Percentiles rank a stretch among this genome's conserved stretches.
Conservation (phyloP, 2,888 invertebrate genomes). For the Elysia crispata region DNA sequence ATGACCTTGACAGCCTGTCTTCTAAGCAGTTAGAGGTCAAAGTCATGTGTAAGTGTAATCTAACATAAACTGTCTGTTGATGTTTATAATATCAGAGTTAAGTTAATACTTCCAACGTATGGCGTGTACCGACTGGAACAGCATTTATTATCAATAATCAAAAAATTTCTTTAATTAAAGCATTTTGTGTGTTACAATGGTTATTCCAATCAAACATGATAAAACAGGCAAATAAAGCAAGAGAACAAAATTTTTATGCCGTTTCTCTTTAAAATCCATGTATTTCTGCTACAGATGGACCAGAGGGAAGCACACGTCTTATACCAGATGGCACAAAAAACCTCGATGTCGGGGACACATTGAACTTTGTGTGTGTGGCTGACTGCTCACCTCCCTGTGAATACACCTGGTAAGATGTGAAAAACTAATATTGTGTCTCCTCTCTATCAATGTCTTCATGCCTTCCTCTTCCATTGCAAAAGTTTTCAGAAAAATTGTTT, state of each 20-base stretch:
- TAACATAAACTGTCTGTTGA: too few species aligned
- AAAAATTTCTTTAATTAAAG: too few species aligned
- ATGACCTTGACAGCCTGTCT: conserved; percentile 38
- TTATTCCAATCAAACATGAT: too few species aligned
- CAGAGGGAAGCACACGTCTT: conserved; percentile 15
- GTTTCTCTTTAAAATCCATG: background rate
- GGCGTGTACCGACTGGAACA: too few species aligned
- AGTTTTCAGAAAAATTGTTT: too few species aligned
- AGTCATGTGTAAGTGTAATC: conserved; percentile 38
- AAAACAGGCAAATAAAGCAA: too few species aligned
- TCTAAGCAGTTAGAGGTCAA: conserved; percentile 39
- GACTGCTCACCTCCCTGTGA: conserved; percentile 42
- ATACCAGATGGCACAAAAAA: conserved; percentile 2
- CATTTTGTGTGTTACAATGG: background rate
- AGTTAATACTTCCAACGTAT: too few species aligned
- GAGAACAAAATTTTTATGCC: background rate
- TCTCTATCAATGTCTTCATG: background rate
- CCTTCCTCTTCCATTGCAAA: background rate
- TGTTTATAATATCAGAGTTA: too few species aligned
- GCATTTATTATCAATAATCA: too few species aligned
- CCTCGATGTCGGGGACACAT: conserved; percentile 6
- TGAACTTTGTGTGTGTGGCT: conserved; percentile 36
- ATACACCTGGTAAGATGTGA: conserved; percentile 45
- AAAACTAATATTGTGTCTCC: too few species aligned
- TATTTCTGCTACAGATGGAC: background rate